Base-by-base conservation (phyloP, 2,888 invertebrate species). In the Cepaea hortensis region DNA sequence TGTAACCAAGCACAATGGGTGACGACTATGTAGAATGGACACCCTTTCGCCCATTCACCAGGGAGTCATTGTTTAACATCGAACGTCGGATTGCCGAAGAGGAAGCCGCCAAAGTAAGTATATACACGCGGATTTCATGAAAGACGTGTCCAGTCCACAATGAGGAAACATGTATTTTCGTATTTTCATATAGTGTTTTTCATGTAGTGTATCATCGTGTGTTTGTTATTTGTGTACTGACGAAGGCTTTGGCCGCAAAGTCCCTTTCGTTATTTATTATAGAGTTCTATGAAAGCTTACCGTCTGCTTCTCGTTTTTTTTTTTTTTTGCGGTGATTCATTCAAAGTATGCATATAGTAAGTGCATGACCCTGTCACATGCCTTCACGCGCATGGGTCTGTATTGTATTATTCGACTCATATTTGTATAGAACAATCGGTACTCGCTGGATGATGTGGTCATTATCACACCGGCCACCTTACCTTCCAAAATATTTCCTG, bases 41-140 rank as follows among this genome's bases (percentile, higher is more conserved):
- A 96, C 97, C 97, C 96, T 98, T 98, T 97, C 97, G 97, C 96
- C 98, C 98, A 96, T 98, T 98, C 96, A 98, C 98, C 95, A 96
- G 98, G 96, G 98, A 98, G 96, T 98, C 98, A 95, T 96, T 98
- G 96, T 97, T 97, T 96, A 97, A 96, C 96, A 98, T 98, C 96
- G 97, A 98, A 96, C 96, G 97, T 95, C 97, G 98, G 95, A 98
- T 98, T 95, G 97, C 97, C 95, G 98, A 98, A 96, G 98, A 98
- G 96, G 96, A 97, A 96, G 98, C 97, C 95, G 98, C 97, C 96
- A 97, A 98, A 96, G 89, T 84, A 81, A 82, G 83, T 77, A 20
- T 68, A 18, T 68, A 72, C 23, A 72, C 72, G n/a, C 35, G 35
- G 35, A 35, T 35, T 35, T 35, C 1, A 35, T 35, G 35, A 35